Evolutionary conservation across 2,797 vertebrate genomes (phyloP), one percentile per base, ranked within the genome.

Genomic region (Heteromormyrus szaboi): DNA sequence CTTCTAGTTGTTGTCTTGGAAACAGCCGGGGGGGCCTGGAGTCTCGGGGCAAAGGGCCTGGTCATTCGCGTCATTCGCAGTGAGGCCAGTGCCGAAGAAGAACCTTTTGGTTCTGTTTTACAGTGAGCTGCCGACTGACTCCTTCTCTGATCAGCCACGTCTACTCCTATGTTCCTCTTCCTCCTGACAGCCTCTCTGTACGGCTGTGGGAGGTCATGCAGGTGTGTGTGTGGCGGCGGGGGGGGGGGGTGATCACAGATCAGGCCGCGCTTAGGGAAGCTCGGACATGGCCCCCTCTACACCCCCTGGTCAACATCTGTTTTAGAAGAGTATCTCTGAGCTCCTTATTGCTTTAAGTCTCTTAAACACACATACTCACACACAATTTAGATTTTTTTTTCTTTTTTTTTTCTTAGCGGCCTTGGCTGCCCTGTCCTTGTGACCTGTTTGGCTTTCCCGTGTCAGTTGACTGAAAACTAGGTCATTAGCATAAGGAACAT

Each of bases 1-100:
- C 72, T 79, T 79, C 72, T 79, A 79, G 72, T 44, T 44, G 87
- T 88, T 88, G 88, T 76, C 88, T 88, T 88, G 88, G 54, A 53
- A 54, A 88, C 53, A 84, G 88, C 53, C 44, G 41, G 37, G 51
- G 33, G 76, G 56, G 53, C 33, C 33, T 48, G 17, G 50, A 22
- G 68, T 41, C 50, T 88, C 48, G 1, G 68, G 76, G 50, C 51
- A 68, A 88, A 88, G 51, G 50, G 25, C 22, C 48, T 5, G 46
- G 19, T 48, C 59, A 25, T 62, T 46, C 4, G 22, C 62, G 4
- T 29, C 62, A 22, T 50, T 25, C 25, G 1, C 29, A 33, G 2
- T 29, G 8, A 19, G 8, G 5, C 41, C 41, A 5, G 59, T 25
- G 48, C 22, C 17, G 1, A 46, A 2, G 86, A 48, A 37, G 33